These are phyloP conservation scores for Otus sunia DNA, from an alignment of 2,113 vertebrate genomes.

Conservation along the genomic window DNA sequence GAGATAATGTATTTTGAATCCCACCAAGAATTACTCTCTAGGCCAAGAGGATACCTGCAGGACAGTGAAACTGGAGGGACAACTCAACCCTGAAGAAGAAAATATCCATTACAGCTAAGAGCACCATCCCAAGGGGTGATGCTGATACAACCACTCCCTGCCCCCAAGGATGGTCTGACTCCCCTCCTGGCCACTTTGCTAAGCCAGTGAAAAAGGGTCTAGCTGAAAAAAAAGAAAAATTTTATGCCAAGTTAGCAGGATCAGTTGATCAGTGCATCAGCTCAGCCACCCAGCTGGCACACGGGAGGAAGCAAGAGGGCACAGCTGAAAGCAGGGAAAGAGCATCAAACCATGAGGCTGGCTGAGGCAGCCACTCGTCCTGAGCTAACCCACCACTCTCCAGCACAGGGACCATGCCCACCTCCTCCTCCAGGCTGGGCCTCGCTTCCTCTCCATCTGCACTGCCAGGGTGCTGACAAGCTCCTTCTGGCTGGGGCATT, in stretches of 20 bases:
- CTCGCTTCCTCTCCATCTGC: neutral
- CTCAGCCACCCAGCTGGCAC: neutral
- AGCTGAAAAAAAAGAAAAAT: neutral
- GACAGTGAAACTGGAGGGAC: neutral
- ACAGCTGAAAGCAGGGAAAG: neutral
- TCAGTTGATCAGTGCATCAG: neutral
- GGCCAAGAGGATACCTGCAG: neutral
- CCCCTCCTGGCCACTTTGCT: neutral
- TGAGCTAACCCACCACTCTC: neutral
- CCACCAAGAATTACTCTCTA: neutral
- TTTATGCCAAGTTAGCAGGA: neutral
- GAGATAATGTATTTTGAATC: neutral
- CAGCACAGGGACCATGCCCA: neutral
- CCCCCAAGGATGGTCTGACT: neutral
- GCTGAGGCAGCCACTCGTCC: neutral
- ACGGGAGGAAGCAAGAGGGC: neutral
- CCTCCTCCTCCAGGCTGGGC: neutral
- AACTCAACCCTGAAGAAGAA: neutral
- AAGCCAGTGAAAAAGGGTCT: neutral
- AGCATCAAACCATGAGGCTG: neutral
- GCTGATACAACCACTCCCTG: neutral
- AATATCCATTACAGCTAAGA: rapidly evolving
- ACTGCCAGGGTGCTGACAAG: neutral
- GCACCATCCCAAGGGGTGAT: neutral
- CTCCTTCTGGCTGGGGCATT: neutral